These are phyloP conservation scores for Phymanthus crucifer DNA, from an alignment of 92 coral and sea anemone genomes.

Conservation along the genomic window DNA sequence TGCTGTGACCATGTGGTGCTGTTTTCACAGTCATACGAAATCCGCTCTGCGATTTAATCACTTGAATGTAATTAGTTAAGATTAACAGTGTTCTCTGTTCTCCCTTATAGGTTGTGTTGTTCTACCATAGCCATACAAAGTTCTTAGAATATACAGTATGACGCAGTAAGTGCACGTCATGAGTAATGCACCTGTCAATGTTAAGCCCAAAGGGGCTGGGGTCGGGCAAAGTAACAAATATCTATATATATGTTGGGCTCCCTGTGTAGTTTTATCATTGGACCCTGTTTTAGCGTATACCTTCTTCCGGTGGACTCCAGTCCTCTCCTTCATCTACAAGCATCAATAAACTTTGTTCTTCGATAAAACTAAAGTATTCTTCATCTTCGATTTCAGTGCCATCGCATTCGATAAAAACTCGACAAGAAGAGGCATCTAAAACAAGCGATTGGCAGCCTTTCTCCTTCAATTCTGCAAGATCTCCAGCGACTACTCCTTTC, in stretches of 20 bases:
- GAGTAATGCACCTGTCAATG: too few relatives aligned
- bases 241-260: background rate
- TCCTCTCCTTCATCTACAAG: constrained; percentile 52
- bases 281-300: constrained; percentile 20
- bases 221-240: background rate
- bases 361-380: constrained; percentile 78
- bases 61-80: too few relatives aligned
- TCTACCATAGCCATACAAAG: too few relatives aligned
- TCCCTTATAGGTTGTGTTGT: too few relatives aligned
- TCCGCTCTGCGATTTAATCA: too few relatives aligned
- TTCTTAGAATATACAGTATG: too few relatives aligned
- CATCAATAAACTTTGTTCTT: constrained; percentile 79
- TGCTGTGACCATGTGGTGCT: too few relatives aligned
- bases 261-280: background rate
- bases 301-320: constrained; percentile 63
- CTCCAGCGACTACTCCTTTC: constrained; percentile 70
- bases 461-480: constrained; percentile 63
- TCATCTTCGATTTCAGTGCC: constrained; percentile 92
- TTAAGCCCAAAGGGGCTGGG: background rate
- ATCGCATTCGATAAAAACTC: constrained; percentile 82
- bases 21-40: too few relatives aligned
- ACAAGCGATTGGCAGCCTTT: constrained; percentile 59
- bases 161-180: too few relatives aligned
- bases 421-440: constrained; percentile 34
- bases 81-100: too few relatives aligned